Evolutionary conservation across 2,888 invertebrate species (phyloP).

Genomic region (Mermis nigrescens): DNA sequence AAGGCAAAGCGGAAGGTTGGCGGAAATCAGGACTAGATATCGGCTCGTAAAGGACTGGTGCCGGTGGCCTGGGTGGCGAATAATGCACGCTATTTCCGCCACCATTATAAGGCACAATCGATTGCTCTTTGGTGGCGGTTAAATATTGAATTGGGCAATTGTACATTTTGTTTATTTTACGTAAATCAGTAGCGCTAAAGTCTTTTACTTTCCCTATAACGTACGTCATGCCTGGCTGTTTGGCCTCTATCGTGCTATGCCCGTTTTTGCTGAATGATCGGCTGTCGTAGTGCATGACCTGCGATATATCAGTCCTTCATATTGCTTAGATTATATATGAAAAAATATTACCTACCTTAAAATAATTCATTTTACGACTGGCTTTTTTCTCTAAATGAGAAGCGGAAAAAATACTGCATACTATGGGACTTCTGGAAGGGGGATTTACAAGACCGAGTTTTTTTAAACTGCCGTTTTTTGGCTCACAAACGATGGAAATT

Average conservation of each 20-base stretch:
- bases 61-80: neutral
- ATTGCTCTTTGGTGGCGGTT: neutral
- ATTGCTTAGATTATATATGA: neutral
- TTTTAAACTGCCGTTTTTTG: too few relatives aligned
- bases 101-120: neutral
- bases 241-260: slow-evolving; percentile 22
- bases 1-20: too few relatives aligned
- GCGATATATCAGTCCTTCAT: neutral
- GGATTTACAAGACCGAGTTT: too few relatives aligned
- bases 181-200: slow-evolving; percentile 24
- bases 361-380: too few relatives aligned
- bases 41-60: too few relatives aligned
- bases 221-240: slow-evolving; percentile 23
- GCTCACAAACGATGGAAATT: too few relatives aligned
- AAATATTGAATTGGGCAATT: slow-evolving; percentile 17
- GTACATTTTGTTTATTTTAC: slow-evolving; percentile 30
- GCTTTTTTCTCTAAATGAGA: too few relatives aligned
- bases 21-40: too few relatives aligned
- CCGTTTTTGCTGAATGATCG: slow-evolving; percentile 31
- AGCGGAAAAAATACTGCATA: too few relatives aligned
- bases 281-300: slow-evolving; percentile 30
- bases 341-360: too few relatives aligned
- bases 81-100: neutral
- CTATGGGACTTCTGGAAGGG: too few relatives aligned
- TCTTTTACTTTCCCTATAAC: slow-evolving; percentile 29